These are phyloP conservation scores for Apus apus DNA, from an alignment of 2,113 vertebrate species.

Conservation along the genomic window DNA sequence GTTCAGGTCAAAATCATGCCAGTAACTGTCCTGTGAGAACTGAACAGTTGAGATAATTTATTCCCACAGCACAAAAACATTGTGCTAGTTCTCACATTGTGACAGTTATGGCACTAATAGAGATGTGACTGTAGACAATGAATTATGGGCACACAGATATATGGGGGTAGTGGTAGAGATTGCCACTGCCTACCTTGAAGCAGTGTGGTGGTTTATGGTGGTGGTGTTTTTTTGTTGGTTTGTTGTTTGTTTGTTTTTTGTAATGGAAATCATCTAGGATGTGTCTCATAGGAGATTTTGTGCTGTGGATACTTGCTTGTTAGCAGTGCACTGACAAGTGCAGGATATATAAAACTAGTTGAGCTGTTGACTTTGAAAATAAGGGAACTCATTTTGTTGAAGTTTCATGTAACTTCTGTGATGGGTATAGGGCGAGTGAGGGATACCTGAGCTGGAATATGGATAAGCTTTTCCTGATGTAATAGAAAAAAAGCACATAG, in stretches of 20 bases:
- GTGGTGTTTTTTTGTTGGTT: neutral
- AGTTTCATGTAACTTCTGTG: fast-evolving
- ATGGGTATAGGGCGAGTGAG: neutral
- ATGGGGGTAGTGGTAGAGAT: neutral
- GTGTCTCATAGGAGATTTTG: neutral
- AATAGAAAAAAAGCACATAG: fast-evolving
- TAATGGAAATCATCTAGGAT: neutral
- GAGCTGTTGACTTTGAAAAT: neutral
- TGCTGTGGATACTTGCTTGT: neutral
- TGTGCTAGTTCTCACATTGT: neutral
- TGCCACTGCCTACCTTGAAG: neutral
- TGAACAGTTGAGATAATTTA: neutral
- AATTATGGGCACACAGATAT: fast-evolving
- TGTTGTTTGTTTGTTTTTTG: fast-evolving
- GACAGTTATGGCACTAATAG: neutral
- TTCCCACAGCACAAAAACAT: neutral
- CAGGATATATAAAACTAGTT: neutral
- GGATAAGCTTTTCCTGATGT: no score
- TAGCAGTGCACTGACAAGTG: neutral
- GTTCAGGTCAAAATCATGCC: neutral
- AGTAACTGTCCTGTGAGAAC: neutral
- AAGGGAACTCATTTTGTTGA: neutral
- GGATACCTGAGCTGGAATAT: neutral
- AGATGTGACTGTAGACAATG: neutral
- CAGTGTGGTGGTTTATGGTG: neutral